Evolutionary conservation across 2,888 invertebrate species (phyloP).

Genomic region (Lasioglossum villosulum): DNA sequence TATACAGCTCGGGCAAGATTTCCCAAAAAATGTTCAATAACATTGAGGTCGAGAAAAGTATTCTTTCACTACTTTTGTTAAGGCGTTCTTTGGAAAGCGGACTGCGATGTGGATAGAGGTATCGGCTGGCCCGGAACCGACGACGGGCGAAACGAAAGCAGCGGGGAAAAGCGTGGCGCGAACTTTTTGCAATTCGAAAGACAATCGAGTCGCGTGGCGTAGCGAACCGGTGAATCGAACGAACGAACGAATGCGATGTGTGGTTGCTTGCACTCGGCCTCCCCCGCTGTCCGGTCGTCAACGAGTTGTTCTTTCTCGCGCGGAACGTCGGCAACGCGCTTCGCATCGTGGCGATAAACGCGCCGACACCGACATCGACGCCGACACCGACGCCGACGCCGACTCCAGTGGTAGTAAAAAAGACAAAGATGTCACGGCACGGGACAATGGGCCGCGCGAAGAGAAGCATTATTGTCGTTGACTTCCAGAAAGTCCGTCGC

Average conservation of each 20-base stretch:
- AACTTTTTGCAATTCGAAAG: constrained; percentile 29
- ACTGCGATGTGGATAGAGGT: neutral
- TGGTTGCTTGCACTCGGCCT: constrained; percentile 5
- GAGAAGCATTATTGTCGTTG: constrained; percentile 68
- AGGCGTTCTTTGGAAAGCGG: neutral
- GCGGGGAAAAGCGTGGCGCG: neutral
- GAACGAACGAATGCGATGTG: neutral
- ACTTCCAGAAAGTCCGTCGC: constrained; percentile 69
- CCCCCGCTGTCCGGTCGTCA: constrained; percentile 32
- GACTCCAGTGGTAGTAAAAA: constrained; percentile 61
- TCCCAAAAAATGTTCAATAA: too few relatives aligned
- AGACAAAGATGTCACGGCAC: constrained; percentile 64
- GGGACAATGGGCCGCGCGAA: constrained; percentile 64
- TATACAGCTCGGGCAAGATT: too few relatives aligned
- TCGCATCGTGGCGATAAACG: constrained; percentile 51
- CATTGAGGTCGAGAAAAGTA: too few relatives aligned
- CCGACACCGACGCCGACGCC: constrained; percentile 36
- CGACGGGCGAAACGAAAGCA: neutral
- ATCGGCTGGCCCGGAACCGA: neutral
- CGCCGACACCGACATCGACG: constrained; percentile 2
- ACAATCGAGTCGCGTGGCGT: constrained; percentile 23
- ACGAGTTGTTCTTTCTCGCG: constrained; percentile 29
- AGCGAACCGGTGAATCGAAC: constrained; percentile 19
- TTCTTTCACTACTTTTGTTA: too few relatives aligned
- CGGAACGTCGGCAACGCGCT: constrained; percentile 12